phyloP scores from a whole-genome alignment of 2,797 vertebrate species.

The Pseudomugil gertrudae region DNA sequence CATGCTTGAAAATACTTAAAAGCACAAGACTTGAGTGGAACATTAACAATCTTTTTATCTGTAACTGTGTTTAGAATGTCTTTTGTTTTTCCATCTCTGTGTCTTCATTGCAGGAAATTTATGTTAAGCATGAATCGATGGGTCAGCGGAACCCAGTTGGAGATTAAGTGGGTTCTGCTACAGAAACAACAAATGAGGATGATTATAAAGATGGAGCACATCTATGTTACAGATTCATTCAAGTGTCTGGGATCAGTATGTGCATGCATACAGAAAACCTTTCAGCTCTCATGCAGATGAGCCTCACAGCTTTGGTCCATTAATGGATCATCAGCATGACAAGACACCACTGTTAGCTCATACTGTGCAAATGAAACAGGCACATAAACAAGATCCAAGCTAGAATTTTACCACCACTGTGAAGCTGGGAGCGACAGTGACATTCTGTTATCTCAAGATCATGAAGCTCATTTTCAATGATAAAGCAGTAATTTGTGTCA shows the following conservation, averaged over 20 bases:
- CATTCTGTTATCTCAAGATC: too few species aligned
- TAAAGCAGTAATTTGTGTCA: too few species aligned
- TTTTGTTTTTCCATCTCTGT: background rate
- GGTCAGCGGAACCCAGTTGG: slow-evolving; percentile 20
- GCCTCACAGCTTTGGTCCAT: slow-evolving; percentile 45
- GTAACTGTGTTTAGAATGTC: background rate
- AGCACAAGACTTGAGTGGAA: slow-evolving; percentile 5
- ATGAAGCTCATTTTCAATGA: too few species aligned
- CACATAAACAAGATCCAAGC: slow-evolving; percentile 17
- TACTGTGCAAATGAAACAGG: slow-evolving; percentile 28
- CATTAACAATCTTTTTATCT: slow-evolving; percentile 4
- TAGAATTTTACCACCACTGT: slow-evolving; percentile 1
- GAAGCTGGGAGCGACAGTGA: too few species aligned
- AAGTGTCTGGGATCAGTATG: slow-evolving; percentile 14
- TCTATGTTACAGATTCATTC: slow-evolving; percentile 32
- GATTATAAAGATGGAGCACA: slow-evolving; percentile 31
- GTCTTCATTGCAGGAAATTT: slow-evolving; percentile 13
- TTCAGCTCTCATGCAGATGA: slow-evolving; percentile 28
- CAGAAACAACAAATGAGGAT: slow-evolving; percentile 34
- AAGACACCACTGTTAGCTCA: slow-evolving; percentile 27
- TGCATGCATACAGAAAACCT: slow-evolving; percentile 20
- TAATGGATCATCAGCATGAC: slow-evolving; percentile 44
- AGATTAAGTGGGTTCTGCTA: slow-evolving; percentile 24
- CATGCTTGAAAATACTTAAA: slow-evolving; percentile 7
- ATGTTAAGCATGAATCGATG: slow-evolving; percentile 35